phyloP scores from a whole-genome alignment of 1,140 invertebrate genomes.

The Zelostemma sp. region DNA sequence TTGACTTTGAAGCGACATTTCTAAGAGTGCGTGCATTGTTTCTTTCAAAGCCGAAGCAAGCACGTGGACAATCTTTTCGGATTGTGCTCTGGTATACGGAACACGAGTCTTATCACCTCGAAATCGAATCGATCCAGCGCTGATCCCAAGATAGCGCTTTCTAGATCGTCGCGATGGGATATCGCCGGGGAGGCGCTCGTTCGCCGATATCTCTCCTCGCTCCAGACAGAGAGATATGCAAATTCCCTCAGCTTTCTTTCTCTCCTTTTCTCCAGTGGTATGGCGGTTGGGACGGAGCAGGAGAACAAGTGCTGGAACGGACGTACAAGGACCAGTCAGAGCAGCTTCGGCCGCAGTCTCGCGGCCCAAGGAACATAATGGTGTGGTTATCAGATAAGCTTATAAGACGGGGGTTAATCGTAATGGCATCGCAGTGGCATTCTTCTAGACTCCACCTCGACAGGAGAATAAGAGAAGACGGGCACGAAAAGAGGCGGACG shows the following conservation, averaged over 20 bases:
- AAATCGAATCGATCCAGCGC: slow-evolving; percentile 46
- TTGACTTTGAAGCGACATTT: too few species aligned
- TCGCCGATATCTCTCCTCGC: slow-evolving; percentile 41
- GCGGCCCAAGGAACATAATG: slow-evolving; percentile 57
- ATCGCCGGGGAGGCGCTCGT: slow-evolving; percentile 39
- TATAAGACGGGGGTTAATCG: slow-evolving; percentile 64
- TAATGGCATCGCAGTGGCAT: slow-evolving; percentile 66
- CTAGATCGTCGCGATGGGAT: slow-evolving; percentile 39
- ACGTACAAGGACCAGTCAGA: slow-evolving; percentile 56
- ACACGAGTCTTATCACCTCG: slow-evolving; percentile 46
- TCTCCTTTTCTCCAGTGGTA: neutral
- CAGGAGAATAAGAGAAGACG: slow-evolving; percentile 33
- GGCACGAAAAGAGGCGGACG: slow-evolving; percentile 26
- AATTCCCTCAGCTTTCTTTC: slow-evolving; percentile 26
- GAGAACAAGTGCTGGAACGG: slow-evolving; percentile 43
- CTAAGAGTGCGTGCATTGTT: too few species aligned
- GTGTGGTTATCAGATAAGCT: slow-evolving; percentile 68
- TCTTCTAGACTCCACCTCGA: slow-evolving; percentile 47
- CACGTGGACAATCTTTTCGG: neutral
- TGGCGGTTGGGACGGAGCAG: slow-evolving; percentile 20
- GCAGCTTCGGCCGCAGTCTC: slow-evolving; percentile 44
- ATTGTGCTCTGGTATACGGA: slow-evolving; percentile 15
- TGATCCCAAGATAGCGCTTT: slow-evolving; percentile 47
- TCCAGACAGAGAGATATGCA: slow-evolving; percentile 48
- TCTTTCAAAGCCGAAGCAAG: neutral